A percentile compares a stretch with the other conserved stretches of the same genome.
Conservation (phyloP, 2,888 invertebrate genomes). For the Amiota communis region DNA sequence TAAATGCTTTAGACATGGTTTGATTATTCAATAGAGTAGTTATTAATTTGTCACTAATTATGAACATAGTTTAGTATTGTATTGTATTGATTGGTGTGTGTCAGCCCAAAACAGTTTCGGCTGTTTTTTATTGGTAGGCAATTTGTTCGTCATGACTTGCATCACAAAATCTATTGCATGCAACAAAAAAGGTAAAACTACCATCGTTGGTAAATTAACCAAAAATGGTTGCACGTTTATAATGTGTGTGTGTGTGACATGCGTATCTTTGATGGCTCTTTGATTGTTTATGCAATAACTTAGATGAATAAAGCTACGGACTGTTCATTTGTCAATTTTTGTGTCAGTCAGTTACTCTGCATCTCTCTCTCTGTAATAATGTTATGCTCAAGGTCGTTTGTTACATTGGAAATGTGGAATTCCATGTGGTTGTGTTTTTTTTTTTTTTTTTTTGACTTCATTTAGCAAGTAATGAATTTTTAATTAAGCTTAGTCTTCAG, state of each 20-base stretch:
- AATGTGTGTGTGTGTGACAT: not conserved
- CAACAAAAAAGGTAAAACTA: slow-evolving; percentile 17
- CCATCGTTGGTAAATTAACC: slow-evolving; percentile 11
- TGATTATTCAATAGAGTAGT: not conserved
- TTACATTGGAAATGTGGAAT: not conserved
- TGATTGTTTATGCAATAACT: not conserved
- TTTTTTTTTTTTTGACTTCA: not conserved
- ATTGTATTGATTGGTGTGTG: not conserved
- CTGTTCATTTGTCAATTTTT: not conserved
- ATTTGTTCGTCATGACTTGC: not conserved
- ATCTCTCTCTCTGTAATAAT: not conserved
- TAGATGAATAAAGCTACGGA: not conserved
- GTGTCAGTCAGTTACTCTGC: not conserved
- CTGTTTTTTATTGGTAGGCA: not conserved
- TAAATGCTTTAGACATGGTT: not conserved
- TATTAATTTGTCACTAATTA: slow-evolving; percentile 28
- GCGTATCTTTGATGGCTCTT: slow-evolving; percentile 5
- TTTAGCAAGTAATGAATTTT: slow-evolving; percentile 16
- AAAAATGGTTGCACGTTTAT: not conserved
- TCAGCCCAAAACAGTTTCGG: not conserved
- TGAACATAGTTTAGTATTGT: not conserved
- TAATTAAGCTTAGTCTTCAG: slow-evolving; percentile 8
- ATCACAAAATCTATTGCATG: slow-evolving; percentile 9
- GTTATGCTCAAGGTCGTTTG: slow-evolving; percentile 5
- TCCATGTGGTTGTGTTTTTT: not conserved